Base-by-base conservation (phyloP, 2,888 invertebrate genomes). In the Sphecodes monilicornis region DNA sequence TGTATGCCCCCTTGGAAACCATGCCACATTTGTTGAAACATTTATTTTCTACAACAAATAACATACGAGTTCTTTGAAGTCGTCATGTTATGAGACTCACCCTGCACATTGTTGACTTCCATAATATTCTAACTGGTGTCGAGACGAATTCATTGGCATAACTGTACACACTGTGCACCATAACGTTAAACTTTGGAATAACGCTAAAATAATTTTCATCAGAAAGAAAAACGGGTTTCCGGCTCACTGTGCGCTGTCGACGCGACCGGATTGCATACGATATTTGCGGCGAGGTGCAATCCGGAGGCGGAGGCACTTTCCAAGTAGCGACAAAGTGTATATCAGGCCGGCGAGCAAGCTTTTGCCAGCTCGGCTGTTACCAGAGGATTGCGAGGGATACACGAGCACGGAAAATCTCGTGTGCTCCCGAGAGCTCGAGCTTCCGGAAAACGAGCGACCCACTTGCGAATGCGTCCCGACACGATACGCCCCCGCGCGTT, bases 261-360 rank as follows among this genome's bases (percentile, higher is more conserved):
- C 64, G 22, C 66, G 75, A 64, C 72, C 74, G 70, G 39, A 71
- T 77, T 80, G 84, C 83, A 83, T 82, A 73, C 79, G 79, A 89
- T 85, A 89, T 86, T 82, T 70, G 83, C 88, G 66, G 66, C 80
- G 76, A 88, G 83, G 85, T 86, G 88, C 82, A 81, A 88, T 85
- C 85, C 84, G 85, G 80, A 84, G 84, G 90, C 86, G 86, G 88
- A 86, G 86, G 86, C 76, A 86, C 84, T 86, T 88, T 89, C 86
- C 86, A 81, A 88, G 84, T 86, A 81, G 85, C 90, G 85, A 88
- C 90, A 87, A 90, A 88, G 84, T 87, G 79, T 78, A 41, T 78
- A 79, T 89, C 89, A 84, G 60, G 66, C 81, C 78, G 66, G 66
- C 57, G 77, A 78, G 76, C 70, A 70, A 29, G 79, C 82, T 79